phyloP scores from a whole-genome alignment of 2,113 vertebrate species.

The Ammodytes dubius region DNA sequence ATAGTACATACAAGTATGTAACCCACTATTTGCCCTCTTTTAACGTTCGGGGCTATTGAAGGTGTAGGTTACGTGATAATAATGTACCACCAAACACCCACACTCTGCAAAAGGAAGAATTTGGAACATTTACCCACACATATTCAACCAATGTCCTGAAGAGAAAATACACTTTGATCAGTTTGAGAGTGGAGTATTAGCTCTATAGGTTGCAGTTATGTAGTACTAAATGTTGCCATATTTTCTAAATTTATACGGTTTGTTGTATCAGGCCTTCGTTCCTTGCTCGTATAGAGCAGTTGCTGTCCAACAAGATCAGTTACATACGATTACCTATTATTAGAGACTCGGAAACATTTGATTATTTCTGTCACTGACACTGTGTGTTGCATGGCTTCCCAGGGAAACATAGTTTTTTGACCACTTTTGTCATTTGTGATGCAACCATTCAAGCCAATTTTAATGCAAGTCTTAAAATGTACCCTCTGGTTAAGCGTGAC shows the following conservation, averaged over 20 bases:
- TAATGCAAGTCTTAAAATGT: not conserved
- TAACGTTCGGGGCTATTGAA: not conserved
- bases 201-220: conserved; percentile 44
- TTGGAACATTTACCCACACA: not conserved
- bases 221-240: not conserved
- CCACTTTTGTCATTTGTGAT: not conserved
- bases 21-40: accelerated
- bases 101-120: conserved; percentile 14
- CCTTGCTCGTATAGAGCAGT: conserved; percentile 48
- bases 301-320: conserved; percentile 41
- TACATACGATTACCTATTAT: too few relatives aligned
- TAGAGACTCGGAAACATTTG: not conserved
- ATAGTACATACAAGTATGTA: not conserved
- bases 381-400: not conserved
- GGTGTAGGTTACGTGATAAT: conserved; percentile 36
- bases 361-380: not conserved
- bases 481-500: not conserved
- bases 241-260: conserved; percentile 28
- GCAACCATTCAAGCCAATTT: not conserved
- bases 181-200: not conserved
- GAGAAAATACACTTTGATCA: not conserved
- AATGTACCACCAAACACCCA: conserved; percentile 37
- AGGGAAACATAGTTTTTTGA: not conserved
- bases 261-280: conserved; percentile 30
- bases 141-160: not conserved